A percentile compares a stretch with the other conserved stretches of the same genome.
Conservation (phyloP, 2,888 invertebrate species). For the Clivina fossor region DNA sequence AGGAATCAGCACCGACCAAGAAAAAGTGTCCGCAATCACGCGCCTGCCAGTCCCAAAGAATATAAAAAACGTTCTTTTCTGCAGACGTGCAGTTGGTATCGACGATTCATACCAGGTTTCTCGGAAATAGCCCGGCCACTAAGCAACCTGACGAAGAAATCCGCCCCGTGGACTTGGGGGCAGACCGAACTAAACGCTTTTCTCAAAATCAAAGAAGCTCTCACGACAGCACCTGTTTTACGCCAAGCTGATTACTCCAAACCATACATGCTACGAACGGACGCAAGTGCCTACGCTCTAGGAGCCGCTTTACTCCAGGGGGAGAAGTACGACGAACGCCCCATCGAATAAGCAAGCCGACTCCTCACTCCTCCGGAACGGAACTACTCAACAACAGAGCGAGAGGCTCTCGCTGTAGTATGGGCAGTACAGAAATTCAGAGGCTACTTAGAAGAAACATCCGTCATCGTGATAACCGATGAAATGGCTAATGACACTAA, state of each 20-base stretch:
- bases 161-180: neutral
- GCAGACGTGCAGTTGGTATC: conserved; percentile 1
- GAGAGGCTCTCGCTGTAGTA: conserved; percentile 34
- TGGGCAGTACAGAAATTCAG: conserved; percentile 47
- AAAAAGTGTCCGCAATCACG: conserved; percentile 10
- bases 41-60: conserved; percentile 15
- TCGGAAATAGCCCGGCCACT: conserved; percentile 1
- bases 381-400: conserved; percentile 45
- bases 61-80: conserved; percentile 10
- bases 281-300: conserved; percentile 12
- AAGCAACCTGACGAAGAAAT: conserved; percentile 2
- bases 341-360: conserved; percentile 18
- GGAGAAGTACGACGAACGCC: conserved; percentile 16
- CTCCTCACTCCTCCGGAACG: neutral
- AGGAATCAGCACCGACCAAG: neutral
- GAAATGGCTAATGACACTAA: too few species aligned
- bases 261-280: conserved; percentile 37
- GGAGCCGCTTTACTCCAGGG: conserved; percentile 22
- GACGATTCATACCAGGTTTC: conserved; percentile 1
- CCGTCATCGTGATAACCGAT: conserved; percentile 46
- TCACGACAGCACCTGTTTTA: conserved; percentile 29
- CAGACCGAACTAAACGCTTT: neutral
- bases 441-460: conserved; percentile 46
- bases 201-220: neutral
- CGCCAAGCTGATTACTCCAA: conserved; percentile 37